A percentile compares a stretch with the other conserved stretches of the same genome.
Conservation (phyloP, 2,888 invertebrate species). For the Troides helena region DNA sequence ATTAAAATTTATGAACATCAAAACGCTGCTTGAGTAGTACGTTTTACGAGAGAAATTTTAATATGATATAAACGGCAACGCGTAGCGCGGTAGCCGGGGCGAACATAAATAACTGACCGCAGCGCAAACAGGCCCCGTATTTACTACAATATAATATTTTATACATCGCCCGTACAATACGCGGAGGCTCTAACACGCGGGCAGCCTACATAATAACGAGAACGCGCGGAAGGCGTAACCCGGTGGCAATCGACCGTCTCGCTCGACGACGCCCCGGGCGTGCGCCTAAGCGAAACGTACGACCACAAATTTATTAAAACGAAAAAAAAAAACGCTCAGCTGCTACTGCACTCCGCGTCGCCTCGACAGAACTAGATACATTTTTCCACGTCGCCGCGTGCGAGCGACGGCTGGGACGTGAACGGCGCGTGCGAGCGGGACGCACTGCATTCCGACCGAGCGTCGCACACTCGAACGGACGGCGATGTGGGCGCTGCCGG, state of each 20-base stretch:
- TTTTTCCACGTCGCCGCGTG: slow-evolving; percentile 73
- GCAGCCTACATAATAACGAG: slow-evolving; percentile 78
- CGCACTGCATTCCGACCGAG: slow-evolving; percentile 46
- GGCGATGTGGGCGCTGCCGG: slow-evolving; percentile 79
- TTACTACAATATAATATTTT: slow-evolving; percentile 75
- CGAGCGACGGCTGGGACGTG: slow-evolving; percentile 46
- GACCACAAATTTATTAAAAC: slow-evolving; percentile 80
- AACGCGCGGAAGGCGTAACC: slow-evolving; percentile 79
- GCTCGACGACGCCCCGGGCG: slow-evolving; percentile 71
- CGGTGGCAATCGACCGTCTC: slow-evolving; percentile 74
- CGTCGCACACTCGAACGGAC: slow-evolving; percentile 67
- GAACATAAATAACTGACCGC: slow-evolving; percentile 68
- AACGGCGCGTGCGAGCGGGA: slow-evolving; percentile 53
- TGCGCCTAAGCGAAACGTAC: slow-evolving; percentile 76
- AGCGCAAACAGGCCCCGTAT: slow-evolving; percentile 66
- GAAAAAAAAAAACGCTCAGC: slow-evolving; percentile 66
- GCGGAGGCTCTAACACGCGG: slow-evolving; percentile 73
- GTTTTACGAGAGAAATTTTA: slow-evolving; percentile 10
- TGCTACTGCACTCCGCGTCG: slow-evolving; percentile 79
- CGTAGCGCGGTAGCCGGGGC: slow-evolving; percentile 70
- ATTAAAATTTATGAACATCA: neutral
- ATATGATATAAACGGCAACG: slow-evolving; percentile 51
- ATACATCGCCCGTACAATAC: slow-evolving; percentile 69
- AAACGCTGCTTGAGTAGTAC: neutral
- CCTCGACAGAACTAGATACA: slow-evolving; percentile 79